phyloP scores from a whole-genome alignment of 2,113 vertebrate species.

The Turdus rufiventris region DNA sequence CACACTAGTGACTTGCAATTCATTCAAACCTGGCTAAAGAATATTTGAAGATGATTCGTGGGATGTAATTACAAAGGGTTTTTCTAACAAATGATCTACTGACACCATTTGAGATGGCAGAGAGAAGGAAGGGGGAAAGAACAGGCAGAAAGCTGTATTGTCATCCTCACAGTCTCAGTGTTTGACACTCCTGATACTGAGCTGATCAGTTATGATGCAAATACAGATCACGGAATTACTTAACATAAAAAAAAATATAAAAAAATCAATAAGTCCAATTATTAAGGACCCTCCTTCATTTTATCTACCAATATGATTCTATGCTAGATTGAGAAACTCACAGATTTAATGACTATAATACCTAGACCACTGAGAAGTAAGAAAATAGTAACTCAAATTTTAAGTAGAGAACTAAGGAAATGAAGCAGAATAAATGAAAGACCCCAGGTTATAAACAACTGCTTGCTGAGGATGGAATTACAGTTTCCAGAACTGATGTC shows the following conservation, averaged over 20 bases:
- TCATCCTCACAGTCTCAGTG: neutral
- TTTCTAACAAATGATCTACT: neutral
- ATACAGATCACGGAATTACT: neutral
- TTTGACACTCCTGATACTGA: neutral
- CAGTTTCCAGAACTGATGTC: neutral
- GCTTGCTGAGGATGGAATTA: neutral
- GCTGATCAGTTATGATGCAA: neutral
- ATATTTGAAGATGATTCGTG: neutral
- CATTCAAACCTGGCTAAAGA: neutral
- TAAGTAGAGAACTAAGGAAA: neutral
- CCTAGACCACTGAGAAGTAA: neutral
- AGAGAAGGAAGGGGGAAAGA: neutral
- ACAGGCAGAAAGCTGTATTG: neutral
- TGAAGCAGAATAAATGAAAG: neutral
- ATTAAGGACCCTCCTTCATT: neutral
- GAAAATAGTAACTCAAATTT: neutral
- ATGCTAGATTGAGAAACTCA: neutral
- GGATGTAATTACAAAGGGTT: neutral
- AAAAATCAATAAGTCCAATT: neutral
- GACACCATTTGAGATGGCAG: neutral
- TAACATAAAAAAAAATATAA: neutral
- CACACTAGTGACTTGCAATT: neutral
- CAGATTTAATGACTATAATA: neutral
- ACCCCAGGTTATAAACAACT: neutral
- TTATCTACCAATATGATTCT: neutral